These are phyloP conservation scores for Syrrhaptes paradoxus DNA, from an alignment of 2,113 vertebrate species.

Conservation along the genomic window DNA sequence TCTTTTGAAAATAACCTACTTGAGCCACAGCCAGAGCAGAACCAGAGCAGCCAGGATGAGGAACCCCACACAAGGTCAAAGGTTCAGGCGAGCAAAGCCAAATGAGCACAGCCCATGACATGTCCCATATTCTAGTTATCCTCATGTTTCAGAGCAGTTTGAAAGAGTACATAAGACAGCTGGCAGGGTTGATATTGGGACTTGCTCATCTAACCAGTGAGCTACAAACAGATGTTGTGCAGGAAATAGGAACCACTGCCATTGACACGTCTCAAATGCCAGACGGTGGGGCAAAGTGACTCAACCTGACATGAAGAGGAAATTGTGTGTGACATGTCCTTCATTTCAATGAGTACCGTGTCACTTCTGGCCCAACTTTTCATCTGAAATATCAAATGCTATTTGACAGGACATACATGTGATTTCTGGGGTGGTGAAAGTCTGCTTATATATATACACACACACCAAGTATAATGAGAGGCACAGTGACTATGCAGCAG, in stretches of 20 bases:
- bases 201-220: conserved; percentile 35
- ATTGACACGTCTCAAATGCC: conserved; percentile 49
- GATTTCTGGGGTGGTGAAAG: conserved; percentile 7
- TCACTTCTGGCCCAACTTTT: conserved; percentile 44
- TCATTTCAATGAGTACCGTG: conserved; percentile 38
- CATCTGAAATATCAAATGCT: conserved; percentile 25
- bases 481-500: background rate
- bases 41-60: background rate
- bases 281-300: conserved; percentile 10
- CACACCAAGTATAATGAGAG: background rate
- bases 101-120: background rate
- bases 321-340: conserved; percentile 62
- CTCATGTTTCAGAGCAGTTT: background rate
- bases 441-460: background rate
- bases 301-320: background rate
- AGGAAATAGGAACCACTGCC: background rate
- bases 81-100: background rate
- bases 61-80: background rate
- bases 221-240: conserved; percentile 41
- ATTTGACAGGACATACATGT: conserved; percentile 44
- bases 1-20: background rate
- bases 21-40: background rate
- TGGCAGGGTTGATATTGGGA: background rate
- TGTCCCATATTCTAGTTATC: background rate
- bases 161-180: background rate